Conservation (phyloP, 2,113 vertebrate species). For the Pao palembangensis region DNA sequence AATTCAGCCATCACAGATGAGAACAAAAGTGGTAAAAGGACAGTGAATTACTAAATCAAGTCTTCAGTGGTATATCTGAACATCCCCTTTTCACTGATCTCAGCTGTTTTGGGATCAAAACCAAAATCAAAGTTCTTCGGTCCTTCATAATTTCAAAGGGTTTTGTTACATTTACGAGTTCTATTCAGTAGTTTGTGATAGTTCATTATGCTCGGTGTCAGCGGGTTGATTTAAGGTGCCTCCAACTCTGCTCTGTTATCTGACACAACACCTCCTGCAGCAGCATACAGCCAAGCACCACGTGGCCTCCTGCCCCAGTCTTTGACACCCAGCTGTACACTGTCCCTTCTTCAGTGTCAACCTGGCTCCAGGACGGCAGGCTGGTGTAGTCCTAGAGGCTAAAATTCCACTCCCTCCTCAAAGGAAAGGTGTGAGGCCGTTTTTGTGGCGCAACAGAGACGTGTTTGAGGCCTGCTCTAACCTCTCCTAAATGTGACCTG, state of each 20-base stretch:
- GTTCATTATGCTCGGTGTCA: slow-evolving; percentile 18
- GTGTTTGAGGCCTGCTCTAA: slow-evolving; percentile 17
- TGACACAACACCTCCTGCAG: slow-evolving; percentile 27
- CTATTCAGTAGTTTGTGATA: too few species aligned
- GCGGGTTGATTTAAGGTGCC: slow-evolving; percentile 39
- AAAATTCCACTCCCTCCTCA: slow-evolving; percentile 24
- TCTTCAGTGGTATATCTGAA: too few species aligned
- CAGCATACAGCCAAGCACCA: slow-evolving; percentile 27
- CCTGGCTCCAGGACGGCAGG: slow-evolving; percentile 10
- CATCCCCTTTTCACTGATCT: too few species aligned
- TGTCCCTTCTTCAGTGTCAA: slow-evolving; percentile 17
- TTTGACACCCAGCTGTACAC: slow-evolving; percentile 16
- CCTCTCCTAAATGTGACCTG: slow-evolving; percentile 26
- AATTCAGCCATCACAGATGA: neutral
- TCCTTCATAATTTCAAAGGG: too few species aligned
- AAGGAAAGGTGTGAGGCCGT: slow-evolving; percentile 39
- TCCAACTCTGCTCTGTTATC: slow-evolving; percentile 39
- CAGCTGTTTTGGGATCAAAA: too few species aligned
- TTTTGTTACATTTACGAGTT: too few species aligned
- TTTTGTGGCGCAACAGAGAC: slow-evolving; percentile 46
- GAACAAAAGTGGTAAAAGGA: neutral
- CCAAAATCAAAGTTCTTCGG: too few species aligned
- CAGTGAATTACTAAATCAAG: neutral
- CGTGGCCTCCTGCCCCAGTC: slow-evolving; percentile 27
- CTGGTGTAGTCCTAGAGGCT: slow-evolving; percentile 14